These are phyloP conservation scores for Oligia latruncula DNA, from an alignment of 2,888 invertebrate species.

Conservation along the genomic window DNA sequence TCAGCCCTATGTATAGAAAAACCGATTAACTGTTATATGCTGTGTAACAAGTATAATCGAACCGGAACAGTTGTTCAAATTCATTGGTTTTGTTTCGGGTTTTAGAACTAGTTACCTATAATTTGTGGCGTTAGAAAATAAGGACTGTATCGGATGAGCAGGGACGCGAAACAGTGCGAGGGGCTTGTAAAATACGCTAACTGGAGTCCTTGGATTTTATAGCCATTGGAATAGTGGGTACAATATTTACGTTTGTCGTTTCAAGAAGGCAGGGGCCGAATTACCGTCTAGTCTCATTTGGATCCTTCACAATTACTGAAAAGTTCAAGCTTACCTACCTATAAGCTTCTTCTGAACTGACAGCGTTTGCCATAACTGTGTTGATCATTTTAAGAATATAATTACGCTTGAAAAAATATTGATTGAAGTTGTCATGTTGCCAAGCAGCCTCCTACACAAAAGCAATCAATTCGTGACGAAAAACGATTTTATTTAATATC, in stretches of 20 bases:
- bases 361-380: not conserved
- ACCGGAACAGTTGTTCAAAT: not conserved
- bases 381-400: not conserved
- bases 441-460: constrained; percentile 10
- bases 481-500: constrained; percentile 26
- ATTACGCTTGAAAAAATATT: constrained; percentile 15
- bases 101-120: not conserved
- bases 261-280: not conserved
- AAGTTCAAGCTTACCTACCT: not conserved
- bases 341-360: not conserved
- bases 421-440: constrained; percentile 1
- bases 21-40: not conserved
- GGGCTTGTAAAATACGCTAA: not conserved
- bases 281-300: constrained; percentile 5
- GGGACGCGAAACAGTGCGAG: not conserved
- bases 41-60: not conserved
- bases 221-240: not conserved
- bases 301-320: not conserved
- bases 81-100: not conserved
- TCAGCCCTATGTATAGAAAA: not conserved
- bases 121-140: constrained; percentile 1
- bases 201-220: constrained; percentile 2
- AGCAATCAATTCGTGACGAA: not conserved
- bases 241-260: constrained; percentile 5
- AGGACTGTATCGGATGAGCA: not conserved